phyloP scores from a whole-genome alignment of 2,797 vertebrate species.

The Cyprinodon diabolis region DNA sequence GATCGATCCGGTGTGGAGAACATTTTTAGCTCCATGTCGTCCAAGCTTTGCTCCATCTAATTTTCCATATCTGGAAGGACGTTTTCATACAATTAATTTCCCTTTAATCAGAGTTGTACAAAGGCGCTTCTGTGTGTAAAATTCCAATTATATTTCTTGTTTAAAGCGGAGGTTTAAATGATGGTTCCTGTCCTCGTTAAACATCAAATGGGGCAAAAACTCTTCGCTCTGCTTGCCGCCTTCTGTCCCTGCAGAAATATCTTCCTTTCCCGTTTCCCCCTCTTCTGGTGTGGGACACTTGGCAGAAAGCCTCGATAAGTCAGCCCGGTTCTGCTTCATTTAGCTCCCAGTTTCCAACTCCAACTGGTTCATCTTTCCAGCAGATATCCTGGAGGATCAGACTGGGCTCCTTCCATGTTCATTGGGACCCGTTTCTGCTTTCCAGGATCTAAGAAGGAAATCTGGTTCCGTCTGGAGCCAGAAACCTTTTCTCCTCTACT shows the following conservation, averaged over 20 bases:
- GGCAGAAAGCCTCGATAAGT: slow-evolving; percentile 66
- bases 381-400: slow-evolving; percentile 62
- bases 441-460: slow-evolving; percentile 20
- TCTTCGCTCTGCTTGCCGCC: slow-evolving; percentile 59
- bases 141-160: slow-evolving; percentile 87
- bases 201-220: slow-evolving; percentile 81
- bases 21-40: slow-evolving; percentile 79
- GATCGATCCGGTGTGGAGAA: slow-evolving; percentile 79
- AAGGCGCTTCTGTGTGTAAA: slow-evolving; percentile 82
- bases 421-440: slow-evolving; percentile 16
- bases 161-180: slow-evolving; percentile 84
- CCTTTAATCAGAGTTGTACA: slow-evolving; percentile 89
- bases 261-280: slow-evolving; percentile 19
- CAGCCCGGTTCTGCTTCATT: slow-evolving; percentile 54
- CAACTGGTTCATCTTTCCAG: slow-evolving; percentile 64
- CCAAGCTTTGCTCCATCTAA: slow-evolving; percentile 79
- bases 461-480: slow-evolving; percentile 26
- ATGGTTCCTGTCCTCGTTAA: slow-evolving; percentile 84
- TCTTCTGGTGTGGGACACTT: slow-evolving; percentile 54
- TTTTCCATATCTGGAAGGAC: slow-evolving; percentile 86
- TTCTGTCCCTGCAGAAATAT: slow-evolving; percentile 66
- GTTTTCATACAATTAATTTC: slow-evolving; percentile 90
- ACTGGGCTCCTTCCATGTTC: slow-evolving; percentile 52
- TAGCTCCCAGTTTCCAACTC: slow-evolving; percentile 55
- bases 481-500: slow-evolving; percentile 20